Evolutionary conservation across 2,888 invertebrate species (phyloP), one percentile per base, ranked within the genome.

Genomic region (Biston stratarius): DNA sequence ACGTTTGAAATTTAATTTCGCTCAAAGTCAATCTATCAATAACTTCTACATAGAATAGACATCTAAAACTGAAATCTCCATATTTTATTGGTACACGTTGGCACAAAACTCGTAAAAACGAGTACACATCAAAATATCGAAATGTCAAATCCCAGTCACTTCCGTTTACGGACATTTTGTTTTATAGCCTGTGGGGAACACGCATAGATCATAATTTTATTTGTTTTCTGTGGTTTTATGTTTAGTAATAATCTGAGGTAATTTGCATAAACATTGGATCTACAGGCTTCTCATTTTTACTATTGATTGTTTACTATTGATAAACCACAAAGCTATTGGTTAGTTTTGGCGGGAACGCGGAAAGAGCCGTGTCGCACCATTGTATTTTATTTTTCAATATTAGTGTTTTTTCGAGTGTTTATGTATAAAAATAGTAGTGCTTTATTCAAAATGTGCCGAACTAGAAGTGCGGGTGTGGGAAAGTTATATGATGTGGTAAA

Each of bases 111-210:
- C 72, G 69, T 74, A 72, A 74, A 72, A 24, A 24, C 24, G 14
- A 40, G 40, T 24, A 51, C 61, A 61, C 69, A 64, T 69, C 60
- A 69, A 69, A 64, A 53, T 52, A 36, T 53, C 64, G 62, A 59
- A 70, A 72, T 56, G 69, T 59, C 65, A 64, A 72, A 72, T 64
- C 62, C 61, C 69, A 61, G 70, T 72, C 67, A 69, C 64, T 68
- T 74, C 72, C 67, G 64, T 48, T 61, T 62, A 52, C 60, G 49
- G 69, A 49, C 68, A 24, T 58, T 68, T 67, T 70, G 61, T 64
- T 72, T 73, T 74, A 72, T 66, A 40, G 52, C 63, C 40, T 56
- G 66, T 66, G 52, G 51, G 66, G 57, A 58, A 70, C 66, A 64
- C 67, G 56, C 69, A 53, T 71, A 66, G 64, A 68, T 61, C 64